Base-by-base conservation (phyloP, 92 coral and sea anemone genomes). In the Metridium senile region DNA sequence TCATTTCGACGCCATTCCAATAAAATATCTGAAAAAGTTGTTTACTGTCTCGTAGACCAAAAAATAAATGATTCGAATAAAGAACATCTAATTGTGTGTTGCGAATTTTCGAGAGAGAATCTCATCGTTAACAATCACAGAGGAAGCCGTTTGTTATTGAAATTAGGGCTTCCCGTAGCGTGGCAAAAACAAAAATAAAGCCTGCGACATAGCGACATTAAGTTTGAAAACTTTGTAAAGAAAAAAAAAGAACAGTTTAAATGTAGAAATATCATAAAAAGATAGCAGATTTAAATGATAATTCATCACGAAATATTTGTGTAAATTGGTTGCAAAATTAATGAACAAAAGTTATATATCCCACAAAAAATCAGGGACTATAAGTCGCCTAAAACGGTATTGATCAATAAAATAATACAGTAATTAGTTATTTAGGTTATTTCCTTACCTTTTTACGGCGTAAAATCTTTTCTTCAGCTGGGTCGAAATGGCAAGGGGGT, bases 401-500 rank as follows among this genome's bases (percentile, higher is more conserved):
- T 28, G 13, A 34, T 70, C 21, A 9, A 20, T n/a, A 47, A 11
- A 13, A 29, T 27, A 7, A 70, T 18, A 26, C 25, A 70, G 25
- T 26, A 19, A 16, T 27, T 28, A 17, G 22, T 11, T 30, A 1
- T 20, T 17, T 53, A n/a, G 51, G 32, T 43, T 7, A 70, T 16
- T 1, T 11, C 11, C 28, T 77, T 71, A 91, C 97, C 97, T 91
- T 88, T 62, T 82, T 78, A n/a, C 90, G 79, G 31, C 93, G 77
- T 20, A 74, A 85, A 39, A 87, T 80, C 45, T 45, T 78, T 57
- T 91, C 97, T 45, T 77, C 90, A 19, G 88, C 88, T 28, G 97
- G 93, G 59, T 91, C 86, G 70, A 62, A 79, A 59, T 81, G 97
- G 74, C 82, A 88, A 2, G 97, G 93, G 0, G 97, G 90, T 58